These are phyloP conservation scores for Hyppa rectilinea DNA, from an alignment of 2,888 invertebrate species.

Conservation along the genomic window DNA sequence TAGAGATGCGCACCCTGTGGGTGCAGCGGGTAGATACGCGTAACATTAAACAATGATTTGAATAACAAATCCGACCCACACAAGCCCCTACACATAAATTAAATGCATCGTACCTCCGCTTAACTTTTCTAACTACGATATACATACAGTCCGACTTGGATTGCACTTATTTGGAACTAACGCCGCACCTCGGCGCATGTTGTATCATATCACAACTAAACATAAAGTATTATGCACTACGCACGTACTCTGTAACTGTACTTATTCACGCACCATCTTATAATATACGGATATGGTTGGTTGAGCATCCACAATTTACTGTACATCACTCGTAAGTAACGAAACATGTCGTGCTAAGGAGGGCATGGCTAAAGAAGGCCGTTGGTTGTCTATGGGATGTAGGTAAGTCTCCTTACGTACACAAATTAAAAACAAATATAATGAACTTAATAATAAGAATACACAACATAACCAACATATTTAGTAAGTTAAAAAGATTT, in stretches of 20 bases:
- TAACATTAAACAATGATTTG: slow-evolving; percentile 63
- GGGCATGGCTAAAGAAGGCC: background rate
- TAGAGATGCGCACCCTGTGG: slow-evolving; percentile 4
- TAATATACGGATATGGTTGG: slow-evolving; percentile 85
- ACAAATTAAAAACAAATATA: background rate
- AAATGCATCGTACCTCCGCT: slow-evolving; percentile 87
- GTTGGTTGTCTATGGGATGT: slow-evolving; percentile 4
- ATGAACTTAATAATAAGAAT: background rate
- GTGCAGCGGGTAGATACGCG: slow-evolving; percentile 7
- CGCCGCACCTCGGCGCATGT: slow-evolving; percentile 75
- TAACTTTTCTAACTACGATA: slow-evolving; percentile 88
- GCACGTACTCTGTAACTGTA: slow-evolving; percentile 76
- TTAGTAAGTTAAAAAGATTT: slow-evolving; percentile 22
- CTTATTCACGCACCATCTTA: slow-evolving; percentile 82
- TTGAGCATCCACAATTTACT: slow-evolving; percentile 79
- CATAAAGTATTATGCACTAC: slow-evolving; percentile 81
- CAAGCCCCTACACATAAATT: slow-evolving; percentile 81
- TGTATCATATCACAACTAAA: slow-evolving; percentile 88
- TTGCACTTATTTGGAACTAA: slow-evolving; percentile 85
- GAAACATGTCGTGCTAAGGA: slow-evolving; percentile 34
- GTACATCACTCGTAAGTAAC: slow-evolving; percentile 45
- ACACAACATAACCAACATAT: background rate
- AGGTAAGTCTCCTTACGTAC: background rate
- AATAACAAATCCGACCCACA: slow-evolving; percentile 76
- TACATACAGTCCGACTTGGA: slow-evolving; percentile 84